A percentile compares a stretch with the other conserved stretches of the same genome.
phyloP scores from a whole-genome alignment of 2,888 invertebrate species.

The Cephus nigrinus region DNA sequence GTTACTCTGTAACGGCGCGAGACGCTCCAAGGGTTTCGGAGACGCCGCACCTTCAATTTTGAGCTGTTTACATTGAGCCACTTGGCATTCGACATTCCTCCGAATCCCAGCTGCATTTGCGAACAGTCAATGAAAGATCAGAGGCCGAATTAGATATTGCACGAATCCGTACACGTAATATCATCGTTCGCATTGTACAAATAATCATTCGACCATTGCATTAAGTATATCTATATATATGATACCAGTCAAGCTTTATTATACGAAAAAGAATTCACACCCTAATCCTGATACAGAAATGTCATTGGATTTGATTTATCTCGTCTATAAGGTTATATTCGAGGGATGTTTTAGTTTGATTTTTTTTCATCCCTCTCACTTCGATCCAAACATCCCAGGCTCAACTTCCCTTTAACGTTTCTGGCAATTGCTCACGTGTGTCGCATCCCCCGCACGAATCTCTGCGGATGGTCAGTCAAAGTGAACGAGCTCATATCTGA shows the following conservation, averaged over 20 bases:
- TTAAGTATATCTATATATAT: background rate
- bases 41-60: constrained; percentile 24
- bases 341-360: background rate
- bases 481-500: background rate
- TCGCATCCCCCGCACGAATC: background rate
- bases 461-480: constrained; percentile 1
- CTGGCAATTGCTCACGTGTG: background rate
- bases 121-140: background rate
- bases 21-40: background rate
- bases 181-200: background rate
- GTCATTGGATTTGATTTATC: background rate
- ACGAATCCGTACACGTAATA: background rate
- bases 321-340: background rate
- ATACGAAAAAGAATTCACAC: background rate
- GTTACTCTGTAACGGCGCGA: constrained; percentile 28
- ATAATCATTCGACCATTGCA: background rate
- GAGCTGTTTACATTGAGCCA: constrained; percentile 19
- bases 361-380: background rate
- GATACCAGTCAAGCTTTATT: background rate
- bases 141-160: background rate
- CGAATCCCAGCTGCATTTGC: background rate
- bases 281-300: background rate
- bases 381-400: background rate
- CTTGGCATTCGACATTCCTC: constrained; percentile 12
- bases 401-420: background rate